A percentile compares a stretch with the other conserved stretches of the same genome.
phyloP scores from a whole-genome alignment of 2,888 invertebrate genomes.

The Dolomedes plantarius region DNA sequence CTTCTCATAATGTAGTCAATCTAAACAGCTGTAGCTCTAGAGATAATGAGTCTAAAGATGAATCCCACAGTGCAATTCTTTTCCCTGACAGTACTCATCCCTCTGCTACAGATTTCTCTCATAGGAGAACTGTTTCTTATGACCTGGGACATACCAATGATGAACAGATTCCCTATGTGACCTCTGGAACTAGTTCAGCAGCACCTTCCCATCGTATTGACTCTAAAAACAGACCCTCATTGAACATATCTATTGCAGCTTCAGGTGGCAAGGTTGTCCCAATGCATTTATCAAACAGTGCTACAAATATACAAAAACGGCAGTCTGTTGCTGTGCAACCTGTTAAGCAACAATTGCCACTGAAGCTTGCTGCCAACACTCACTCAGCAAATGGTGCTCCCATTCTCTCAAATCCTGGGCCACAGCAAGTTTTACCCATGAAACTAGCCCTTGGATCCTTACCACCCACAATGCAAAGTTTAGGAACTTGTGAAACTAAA shows the following conservation, averaged over 20 bases:
- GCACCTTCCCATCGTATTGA: slow-evolving; percentile 56
- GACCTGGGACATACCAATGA: slow-evolving; percentile 58
- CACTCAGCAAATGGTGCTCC: slow-evolving; percentile 52
- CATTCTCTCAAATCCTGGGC: slow-evolving; percentile 17
- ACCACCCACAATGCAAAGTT: slow-evolving; percentile 13
- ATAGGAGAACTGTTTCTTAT: slow-evolving; percentile 68
- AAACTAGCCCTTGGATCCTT: slow-evolving; percentile 45
- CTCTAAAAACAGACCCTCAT: slow-evolving; percentile 45
- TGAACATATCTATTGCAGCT: slow-evolving; percentile 27
- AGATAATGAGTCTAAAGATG: slow-evolving; percentile 69
- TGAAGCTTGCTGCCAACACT: slow-evolving; percentile 89
- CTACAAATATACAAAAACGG: slow-evolving; percentile 85
- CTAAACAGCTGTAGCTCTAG: slow-evolving; percentile 55
- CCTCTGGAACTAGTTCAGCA: slow-evolving; percentile 68
- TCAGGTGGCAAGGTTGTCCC: slow-evolving; percentile 78
- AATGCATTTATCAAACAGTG: slow-evolving; percentile 84
- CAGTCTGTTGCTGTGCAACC: slow-evolving; percentile 76
- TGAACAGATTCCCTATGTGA: slow-evolving; percentile 75
- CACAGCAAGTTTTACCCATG: slow-evolving; percentile 62
- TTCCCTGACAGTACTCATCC: slow-evolving; percentile 66
- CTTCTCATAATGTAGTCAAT: slow-evolving; percentile 79
- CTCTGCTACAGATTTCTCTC: slow-evolving; percentile 59
- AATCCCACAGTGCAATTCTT: slow-evolving; percentile 55
- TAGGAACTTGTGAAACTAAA: slow-evolving; percentile 21
- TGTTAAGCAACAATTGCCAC: slow-evolving; percentile 91